Evolutionary conservation across 2,797 vertebrate genomes (phyloP).

Genomic region (Diplodus puntazzo): DNA sequence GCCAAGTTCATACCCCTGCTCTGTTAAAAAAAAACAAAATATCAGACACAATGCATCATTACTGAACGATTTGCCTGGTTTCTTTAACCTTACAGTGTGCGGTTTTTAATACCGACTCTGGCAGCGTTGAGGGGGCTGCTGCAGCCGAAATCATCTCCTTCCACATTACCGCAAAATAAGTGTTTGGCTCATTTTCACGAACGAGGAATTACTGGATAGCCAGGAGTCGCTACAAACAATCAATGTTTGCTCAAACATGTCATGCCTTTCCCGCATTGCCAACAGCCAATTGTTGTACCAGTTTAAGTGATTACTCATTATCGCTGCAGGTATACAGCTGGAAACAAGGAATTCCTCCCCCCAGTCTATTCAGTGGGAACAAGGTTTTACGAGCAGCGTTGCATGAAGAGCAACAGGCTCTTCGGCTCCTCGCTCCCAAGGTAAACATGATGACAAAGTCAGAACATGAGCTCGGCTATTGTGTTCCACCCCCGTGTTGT

Average conservation of each 20-base stretch:
- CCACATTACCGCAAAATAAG: conserved; percentile 12
- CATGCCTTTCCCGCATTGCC: neutral
- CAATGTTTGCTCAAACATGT: neutral
- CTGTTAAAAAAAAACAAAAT: neutral
- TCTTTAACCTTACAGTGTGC: neutral
- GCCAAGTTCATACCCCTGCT: neutral
- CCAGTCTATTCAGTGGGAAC: neutral
- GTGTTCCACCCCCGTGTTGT: conserved; percentile 23
- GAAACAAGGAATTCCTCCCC: neutral
- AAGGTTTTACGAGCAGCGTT: conserved; percentile 14
- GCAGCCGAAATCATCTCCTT: conserved; percentile 20
- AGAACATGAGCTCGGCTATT: conserved; percentile 24
- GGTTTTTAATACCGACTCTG: conserved; percentile 7
- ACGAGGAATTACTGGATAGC: neutral
- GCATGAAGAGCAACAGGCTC: conserved; percentile 25
- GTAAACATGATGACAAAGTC: conserved; percentile 49
- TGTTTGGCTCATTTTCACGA: neutral
- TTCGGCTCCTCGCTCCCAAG: conserved; percentile 25
- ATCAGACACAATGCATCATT: neutral
- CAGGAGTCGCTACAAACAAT: neutral
- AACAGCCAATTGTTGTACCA: conserved; percentile 4
- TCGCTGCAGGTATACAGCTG: neutral
- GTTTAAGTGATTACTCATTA: conserved; percentile 4
- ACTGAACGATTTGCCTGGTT: neutral
- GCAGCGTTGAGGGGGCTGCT: neutral